Conservation (phyloP, 2,113 vertebrate genomes). For the Orthonyx spaldingii region DNA sequence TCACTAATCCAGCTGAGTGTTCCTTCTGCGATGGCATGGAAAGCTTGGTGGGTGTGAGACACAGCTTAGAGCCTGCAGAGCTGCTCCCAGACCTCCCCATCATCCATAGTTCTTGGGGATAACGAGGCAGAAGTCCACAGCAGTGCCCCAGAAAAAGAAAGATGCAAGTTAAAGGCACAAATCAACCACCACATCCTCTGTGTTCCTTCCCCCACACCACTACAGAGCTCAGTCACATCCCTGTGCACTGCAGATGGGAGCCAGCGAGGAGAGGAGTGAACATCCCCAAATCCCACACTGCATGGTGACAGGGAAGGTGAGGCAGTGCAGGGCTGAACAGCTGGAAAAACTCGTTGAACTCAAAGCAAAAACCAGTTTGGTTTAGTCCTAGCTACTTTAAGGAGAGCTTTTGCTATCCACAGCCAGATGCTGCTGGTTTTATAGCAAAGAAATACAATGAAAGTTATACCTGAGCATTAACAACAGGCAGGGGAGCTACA, state of each 20-base stretch:
- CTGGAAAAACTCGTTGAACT: neutral
- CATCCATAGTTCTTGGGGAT: accelerated
- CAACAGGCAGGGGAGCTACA: neutral
- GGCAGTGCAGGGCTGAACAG: neutral
- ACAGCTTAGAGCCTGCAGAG: neutral
- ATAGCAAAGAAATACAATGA: too few relatives aligned
- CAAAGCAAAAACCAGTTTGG: neutral
- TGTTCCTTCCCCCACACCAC: accelerated
- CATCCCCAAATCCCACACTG: neutral
- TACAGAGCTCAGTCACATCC: neutral
- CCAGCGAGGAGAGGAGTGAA: accelerated
- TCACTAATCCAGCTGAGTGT: too few relatives aligned
- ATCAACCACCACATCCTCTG: neutral
- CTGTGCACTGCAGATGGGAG: neutral
- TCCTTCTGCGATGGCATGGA: accelerated
- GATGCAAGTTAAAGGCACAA: too few relatives aligned
- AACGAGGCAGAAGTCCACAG: accelerated
- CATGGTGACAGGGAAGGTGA: neutral
- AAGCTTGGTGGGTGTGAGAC: neutral
- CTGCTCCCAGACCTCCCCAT: neutral
- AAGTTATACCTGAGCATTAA: neutral
- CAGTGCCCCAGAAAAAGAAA: neutral
- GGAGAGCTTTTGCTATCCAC: neutral
- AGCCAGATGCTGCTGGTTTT: neutral
- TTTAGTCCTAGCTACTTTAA: neutral